phyloP scores from a whole-genome alignment of 2,113 vertebrate species.

The Mixornis gularis region DNA sequence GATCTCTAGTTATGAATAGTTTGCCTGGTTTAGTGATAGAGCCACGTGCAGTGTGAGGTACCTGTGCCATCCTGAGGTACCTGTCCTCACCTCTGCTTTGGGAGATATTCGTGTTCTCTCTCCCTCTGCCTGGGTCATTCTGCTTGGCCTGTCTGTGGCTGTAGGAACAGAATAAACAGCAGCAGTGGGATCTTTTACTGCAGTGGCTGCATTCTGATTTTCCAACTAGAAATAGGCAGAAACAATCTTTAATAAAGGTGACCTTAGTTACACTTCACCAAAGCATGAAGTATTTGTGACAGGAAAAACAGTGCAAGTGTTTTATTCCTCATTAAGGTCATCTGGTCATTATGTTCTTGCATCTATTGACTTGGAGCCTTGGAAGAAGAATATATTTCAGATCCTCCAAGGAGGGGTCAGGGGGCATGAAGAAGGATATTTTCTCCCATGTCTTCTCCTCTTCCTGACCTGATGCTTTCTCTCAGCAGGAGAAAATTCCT shows the following conservation, averaged over 20 bases:
- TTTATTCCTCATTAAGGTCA: not conserved
- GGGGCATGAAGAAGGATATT: not conserved
- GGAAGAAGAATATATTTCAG: not conserved
- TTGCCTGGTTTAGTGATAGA: not conserved
- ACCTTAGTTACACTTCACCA: not conserved
- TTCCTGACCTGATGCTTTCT: not conserved
- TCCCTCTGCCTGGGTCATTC: not conserved
- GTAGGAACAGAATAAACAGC: not conserved
- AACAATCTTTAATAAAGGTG: constrained; percentile 1
- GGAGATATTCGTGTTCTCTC: not conserved
- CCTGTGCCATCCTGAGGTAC: not conserved
- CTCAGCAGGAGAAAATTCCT: not conserved
- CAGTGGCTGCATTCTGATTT: not conserved
- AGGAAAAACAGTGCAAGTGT: not conserved
- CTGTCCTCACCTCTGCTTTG: not conserved
- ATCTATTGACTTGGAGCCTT: not conserved
- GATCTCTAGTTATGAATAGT: not conserved
- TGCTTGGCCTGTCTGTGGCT: not conserved
- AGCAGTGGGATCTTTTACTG: not conserved
- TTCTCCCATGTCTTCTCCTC: not conserved
- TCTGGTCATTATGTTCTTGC: not conserved
- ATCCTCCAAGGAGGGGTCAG: not conserved
- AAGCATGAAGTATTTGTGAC: not conserved
- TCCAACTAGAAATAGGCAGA: not conserved
- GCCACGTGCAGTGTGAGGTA: not conserved